Conservation (phyloP, 2,113 vertebrate genomes). For the Pteruthius melanotis region DNA sequence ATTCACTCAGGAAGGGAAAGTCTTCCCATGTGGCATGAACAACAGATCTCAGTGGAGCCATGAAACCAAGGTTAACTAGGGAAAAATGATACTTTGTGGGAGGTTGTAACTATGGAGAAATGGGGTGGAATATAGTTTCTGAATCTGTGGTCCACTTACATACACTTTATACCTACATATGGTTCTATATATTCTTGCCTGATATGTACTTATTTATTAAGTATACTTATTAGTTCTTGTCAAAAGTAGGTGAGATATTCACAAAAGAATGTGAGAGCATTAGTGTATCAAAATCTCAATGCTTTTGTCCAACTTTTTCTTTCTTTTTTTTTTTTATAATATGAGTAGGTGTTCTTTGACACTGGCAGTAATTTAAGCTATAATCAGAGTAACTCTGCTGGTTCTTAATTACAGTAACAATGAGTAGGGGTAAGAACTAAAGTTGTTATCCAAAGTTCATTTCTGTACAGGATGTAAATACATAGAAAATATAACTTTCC, state of each 20-base stretch:
- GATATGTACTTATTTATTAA: neutral
- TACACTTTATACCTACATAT: neutral
- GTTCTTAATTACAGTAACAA: neutral
- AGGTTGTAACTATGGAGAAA: neutral
- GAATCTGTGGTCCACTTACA: neutral
- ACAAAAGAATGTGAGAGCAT: neutral
- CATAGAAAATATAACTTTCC: neutral
- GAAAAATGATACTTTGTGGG: neutral
- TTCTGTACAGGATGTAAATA: neutral
- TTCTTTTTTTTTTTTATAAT: neutral
- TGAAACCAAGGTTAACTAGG: neutral
- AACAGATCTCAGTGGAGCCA: neutral
- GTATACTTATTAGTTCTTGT: neutral
- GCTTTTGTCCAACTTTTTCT: neutral
- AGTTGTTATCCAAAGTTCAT: neutral
- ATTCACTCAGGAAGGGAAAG: neutral
- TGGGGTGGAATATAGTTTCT: neutral
- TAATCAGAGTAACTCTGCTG: neutral
- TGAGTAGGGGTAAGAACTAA: neutral
- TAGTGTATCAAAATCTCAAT: neutral
- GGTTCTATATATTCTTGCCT: neutral
- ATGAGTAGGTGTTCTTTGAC: neutral
- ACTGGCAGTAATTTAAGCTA: neutral
- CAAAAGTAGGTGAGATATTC: neutral
- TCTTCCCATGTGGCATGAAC: neutral